Evolutionary conservation across 2,113 vertebrate genomes (phyloP).

Genomic region (Muntiacus reevesi): DNA sequence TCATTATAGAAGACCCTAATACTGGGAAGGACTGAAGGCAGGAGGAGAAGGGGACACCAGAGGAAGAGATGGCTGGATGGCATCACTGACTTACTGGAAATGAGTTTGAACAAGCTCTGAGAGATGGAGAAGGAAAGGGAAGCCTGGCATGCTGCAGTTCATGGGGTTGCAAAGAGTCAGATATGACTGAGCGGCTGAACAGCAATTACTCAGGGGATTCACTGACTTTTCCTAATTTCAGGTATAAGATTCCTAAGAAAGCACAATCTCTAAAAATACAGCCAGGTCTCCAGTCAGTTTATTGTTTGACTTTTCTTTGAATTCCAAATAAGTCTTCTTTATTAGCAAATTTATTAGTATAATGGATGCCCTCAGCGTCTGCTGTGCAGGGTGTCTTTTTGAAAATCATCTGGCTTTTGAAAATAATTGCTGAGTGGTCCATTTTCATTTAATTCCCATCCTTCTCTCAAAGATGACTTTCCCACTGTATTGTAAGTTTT

Average conservation of each 20-base stretch:
- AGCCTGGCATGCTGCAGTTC: not conserved
- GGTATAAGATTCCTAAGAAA: not conserved
- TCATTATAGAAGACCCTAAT: not conserved
- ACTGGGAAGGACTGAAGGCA: not conserved
- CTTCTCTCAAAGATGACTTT: constrained; percentile 6
- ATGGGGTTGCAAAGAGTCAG: not conserved
- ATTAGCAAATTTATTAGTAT: constrained; percentile 18
- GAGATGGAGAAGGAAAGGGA: not conserved
- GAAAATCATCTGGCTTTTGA: constrained; percentile 52
- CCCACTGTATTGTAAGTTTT: not conserved
- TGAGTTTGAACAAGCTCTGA: not conserved
- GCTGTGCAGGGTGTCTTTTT: constrained; percentile 7
- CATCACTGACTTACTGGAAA: not conserved
- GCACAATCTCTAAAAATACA: not conserved
- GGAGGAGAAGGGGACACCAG: not conserved
- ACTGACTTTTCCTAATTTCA: not conserved
- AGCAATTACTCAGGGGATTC: not conserved
- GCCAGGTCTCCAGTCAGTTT: not conserved
- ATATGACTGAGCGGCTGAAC: rapidly evolving
- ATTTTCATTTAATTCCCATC: constrained; percentile 39
- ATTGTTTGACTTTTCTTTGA: constrained; percentile 1
- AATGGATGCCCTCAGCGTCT: not conserved
- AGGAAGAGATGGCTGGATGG: not conserved
- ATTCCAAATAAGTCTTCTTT: constrained; percentile 22
- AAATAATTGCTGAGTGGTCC: constrained; percentile 53